Conservation (phyloP, 2,113 vertebrate species). For the Bubo bubo region DNA sequence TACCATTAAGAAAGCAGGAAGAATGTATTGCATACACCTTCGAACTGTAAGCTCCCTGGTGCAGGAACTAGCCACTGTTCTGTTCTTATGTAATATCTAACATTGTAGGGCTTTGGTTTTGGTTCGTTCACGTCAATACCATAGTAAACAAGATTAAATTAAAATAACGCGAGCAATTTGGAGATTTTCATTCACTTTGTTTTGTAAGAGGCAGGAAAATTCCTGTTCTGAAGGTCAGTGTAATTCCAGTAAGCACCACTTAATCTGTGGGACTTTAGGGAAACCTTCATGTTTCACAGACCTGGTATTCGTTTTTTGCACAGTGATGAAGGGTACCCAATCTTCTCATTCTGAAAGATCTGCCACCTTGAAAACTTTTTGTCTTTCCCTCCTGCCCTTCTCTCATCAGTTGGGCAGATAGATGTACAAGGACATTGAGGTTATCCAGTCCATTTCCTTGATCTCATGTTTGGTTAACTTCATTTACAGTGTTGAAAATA, state of each 20-base stretch:
- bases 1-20: neutral
- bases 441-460: neutral
- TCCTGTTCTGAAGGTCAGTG: neutral
- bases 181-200: neutral
- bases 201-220: neutral
- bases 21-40: neutral
- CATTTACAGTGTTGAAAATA: neutral
- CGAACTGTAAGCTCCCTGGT: neutral
- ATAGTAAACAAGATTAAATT: neutral
- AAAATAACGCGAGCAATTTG: neutral
- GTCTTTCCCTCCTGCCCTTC: neutral
- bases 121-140: neutral
- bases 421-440: neutral
- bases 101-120: neutral
- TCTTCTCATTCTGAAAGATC: neutral
- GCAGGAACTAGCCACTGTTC: neutral
- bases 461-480: neutral
- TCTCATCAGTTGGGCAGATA: neutral
- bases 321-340: neutral
- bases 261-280: neutral
- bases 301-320: neutral
- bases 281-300: neutral
- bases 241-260: neutral
- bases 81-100: neutral
- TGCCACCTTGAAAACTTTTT: neutral